Evolutionary conservation across 2,797 vertebrate genomes (phyloP).

Genomic region (Melanitta fusca): DNA sequence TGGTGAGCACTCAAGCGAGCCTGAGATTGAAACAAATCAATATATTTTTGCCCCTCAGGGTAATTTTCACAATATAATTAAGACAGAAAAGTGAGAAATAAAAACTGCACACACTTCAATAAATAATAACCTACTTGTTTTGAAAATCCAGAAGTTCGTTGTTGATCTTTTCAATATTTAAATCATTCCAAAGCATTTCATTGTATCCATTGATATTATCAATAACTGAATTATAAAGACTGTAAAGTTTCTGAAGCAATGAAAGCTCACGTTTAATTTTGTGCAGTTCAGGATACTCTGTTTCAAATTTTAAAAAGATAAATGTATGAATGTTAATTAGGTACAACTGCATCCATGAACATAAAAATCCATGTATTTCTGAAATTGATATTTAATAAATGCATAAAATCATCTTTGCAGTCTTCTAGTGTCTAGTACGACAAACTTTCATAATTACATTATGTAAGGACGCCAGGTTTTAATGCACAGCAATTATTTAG

Average conservation of each 20-base stretch:
- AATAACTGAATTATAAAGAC: conserved; percentile 82
- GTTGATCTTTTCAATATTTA: conserved; percentile 86
- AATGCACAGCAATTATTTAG: neutral
- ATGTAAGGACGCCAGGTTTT: neutral
- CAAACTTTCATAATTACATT: neutral
- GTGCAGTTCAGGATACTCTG: conserved; percentile 87
- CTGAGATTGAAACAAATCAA: neutral
- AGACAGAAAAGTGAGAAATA: neutral
- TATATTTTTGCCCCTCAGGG: rapidly evolving
- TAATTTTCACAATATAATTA: neutral
- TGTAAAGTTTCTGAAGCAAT: conserved; percentile 86
- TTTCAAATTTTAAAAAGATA: conserved; percentile 38
- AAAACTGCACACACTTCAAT: neutral
- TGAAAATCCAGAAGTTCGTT: conserved; percentile 87
- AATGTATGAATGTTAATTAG: neutral
- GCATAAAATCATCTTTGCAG: neutral
- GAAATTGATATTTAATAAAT: neutral
- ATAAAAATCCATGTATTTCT: neutral
- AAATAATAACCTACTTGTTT: conserved; percentile 76
- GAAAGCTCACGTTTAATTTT: conserved; percentile 84
- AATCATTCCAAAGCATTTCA: conserved; percentile 85
- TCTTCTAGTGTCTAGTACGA: neutral
- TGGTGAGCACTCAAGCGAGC: neutral
- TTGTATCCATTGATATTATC: conserved; percentile 78
- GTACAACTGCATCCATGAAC: neutral